phyloP scores from a whole-genome alignment of 1,140 invertebrate species.

The Oedothorax gibbosus region DNA sequence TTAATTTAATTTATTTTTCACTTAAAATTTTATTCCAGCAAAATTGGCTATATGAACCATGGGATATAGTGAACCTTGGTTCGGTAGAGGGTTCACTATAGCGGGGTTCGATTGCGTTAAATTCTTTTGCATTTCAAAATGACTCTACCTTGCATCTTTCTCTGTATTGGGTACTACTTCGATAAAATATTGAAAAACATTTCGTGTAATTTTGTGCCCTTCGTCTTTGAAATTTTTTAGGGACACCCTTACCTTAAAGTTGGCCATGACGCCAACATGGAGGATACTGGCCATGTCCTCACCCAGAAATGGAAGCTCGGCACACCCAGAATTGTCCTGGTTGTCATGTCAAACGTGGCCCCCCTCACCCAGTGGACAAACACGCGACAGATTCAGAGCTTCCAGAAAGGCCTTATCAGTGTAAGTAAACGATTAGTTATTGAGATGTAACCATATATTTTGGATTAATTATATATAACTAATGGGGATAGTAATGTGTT shows the following conservation, averaged over 20 bases:
- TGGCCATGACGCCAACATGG: conserved; percentile 61
- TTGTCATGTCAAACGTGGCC: conserved; percentile 62
- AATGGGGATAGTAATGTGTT: no score
- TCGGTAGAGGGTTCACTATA: no score
- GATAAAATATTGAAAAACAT: background rate
- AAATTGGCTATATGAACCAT: no score
- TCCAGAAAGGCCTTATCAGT: conserved; percentile 64
- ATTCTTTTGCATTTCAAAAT: no score
- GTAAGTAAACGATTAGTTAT: conserved; percentile 39
- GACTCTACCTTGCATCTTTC: background rate
- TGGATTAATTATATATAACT: no score
- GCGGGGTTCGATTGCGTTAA: no score
- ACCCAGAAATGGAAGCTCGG: conserved; percentile 61
- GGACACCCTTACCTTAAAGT: conserved; percentile 63
- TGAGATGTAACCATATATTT: no score
- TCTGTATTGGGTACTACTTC: background rate
- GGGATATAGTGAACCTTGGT: no score
- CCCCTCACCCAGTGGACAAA: conserved; percentile 60
- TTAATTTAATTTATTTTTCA: no score
- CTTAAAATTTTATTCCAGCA: no score
- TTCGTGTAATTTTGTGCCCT: background rate
- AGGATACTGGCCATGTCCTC: conserved; percentile 59
- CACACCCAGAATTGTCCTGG: conserved; percentile 64
- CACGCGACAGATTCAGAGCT: conserved; percentile 62
- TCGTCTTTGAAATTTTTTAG: background rate